Evolutionary conservation across 2,113 vertebrate genomes (phyloP), one percentile per base, ranked within the genome.

Genomic region (Pangasianodon hypophthalmus): DNA sequence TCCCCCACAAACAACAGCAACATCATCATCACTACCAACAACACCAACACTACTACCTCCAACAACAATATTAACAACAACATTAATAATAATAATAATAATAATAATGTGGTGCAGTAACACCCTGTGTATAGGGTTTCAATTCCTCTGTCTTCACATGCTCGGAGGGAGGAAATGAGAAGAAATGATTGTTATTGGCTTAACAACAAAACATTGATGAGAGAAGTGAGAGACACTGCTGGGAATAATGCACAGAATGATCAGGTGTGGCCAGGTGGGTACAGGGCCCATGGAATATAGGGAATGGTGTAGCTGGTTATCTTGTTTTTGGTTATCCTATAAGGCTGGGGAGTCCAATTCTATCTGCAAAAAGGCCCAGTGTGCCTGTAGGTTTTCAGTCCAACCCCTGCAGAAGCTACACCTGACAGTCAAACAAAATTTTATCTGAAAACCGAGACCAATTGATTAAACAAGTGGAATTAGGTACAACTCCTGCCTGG

Each of bases 401-500:
- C 48, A 37, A 56, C 18, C 6, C 4, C 32, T 58, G 52, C n/a
- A 24, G 81, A 41, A 83, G 52, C 52, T 37, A 83, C 18, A 41
- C 52, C 32, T 83, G 37, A 37, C 37, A 37, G 1, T 37, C 37
- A 37, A 37, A 37, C 37, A 37, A 37, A 37, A 37, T 37, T 37
- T 37, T 41, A 21, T 41, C n/a, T 58, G n/a, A 58, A 80, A 37
- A 83, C 52, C n/a, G 9, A 41, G 32, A 58, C n/a, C 81, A 83
- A 58, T 26, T 41, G 8, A 58, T 83, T 83, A 83, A 83, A 58
- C 81, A 9, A 58, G 54, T 21, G 81, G 52, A 83, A 58, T 83
- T 58, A 56, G n/a, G 80, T 19, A 32, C 48, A 54, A 41, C 81
- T 81, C 26, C 29, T 54, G 48, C 24, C 48, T 32, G 48, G 6